These are phyloP conservation scores for Clarias batrachus DNA, from an alignment of 2,113 vertebrate species.

Conservation along the genomic window DNA sequence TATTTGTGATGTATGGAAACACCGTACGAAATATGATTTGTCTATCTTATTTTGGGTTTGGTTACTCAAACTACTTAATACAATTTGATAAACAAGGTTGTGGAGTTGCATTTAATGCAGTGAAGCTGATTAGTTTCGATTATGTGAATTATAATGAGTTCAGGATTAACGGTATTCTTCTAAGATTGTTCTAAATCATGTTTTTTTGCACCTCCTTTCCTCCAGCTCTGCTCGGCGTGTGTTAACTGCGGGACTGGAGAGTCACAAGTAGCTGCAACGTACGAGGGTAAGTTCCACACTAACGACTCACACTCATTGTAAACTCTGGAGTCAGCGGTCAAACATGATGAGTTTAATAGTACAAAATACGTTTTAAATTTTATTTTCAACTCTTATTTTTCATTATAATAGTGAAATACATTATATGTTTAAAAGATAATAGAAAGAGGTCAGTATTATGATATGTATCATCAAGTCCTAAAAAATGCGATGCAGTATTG, in stretches of 20 bases:
- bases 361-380: not conserved
- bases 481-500: not conserved
- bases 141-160: not conserved
- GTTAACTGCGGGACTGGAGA: slow-evolving; percentile 46
- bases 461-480: not conserved
- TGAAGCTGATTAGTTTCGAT: not conserved
- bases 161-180: not conserved
- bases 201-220: not conserved
- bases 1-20: not conserved
- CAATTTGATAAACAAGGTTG: not conserved
- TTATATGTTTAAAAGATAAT: not conserved
- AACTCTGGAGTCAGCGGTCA: not conserved
- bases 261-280: slow-evolving; percentile 41
- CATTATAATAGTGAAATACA: not conserved
- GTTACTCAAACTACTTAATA: not conserved
- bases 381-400: not conserved
- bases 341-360: not conserved
- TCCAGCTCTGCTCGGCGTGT: slow-evolving; percentile 53
- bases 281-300: slow-evolving; percentile 37
- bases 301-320: not conserved
- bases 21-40: not conserved
- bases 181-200: not conserved
- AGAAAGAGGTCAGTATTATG: not conserved
- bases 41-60: not conserved
- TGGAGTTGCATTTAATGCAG: not conserved